These are phyloP conservation scores for Ceraclea dissimilis DNA, from an alignment of 2,888 invertebrate genomes.

Conservation along the genomic window DNA sequence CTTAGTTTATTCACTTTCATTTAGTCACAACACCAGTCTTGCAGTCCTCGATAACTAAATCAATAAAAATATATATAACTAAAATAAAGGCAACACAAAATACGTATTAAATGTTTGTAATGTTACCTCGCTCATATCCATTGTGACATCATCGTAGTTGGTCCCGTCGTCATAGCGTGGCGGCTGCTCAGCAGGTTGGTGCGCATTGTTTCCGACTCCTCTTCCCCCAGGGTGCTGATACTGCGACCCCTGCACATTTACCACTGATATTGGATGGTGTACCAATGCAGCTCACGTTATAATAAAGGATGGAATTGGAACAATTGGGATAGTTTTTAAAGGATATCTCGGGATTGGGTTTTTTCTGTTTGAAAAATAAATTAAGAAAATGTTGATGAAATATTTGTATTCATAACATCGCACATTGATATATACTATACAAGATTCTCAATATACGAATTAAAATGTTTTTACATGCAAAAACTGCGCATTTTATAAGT, in stretches of 20 bases:
- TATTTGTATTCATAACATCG: too few species aligned
- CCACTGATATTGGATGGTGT: constrained; percentile 20
- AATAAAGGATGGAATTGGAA: constrained; percentile 13
- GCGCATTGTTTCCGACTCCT: neutral
- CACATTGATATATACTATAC: too few species aligned
- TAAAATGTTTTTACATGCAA: too few species aligned
- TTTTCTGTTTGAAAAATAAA: too few species aligned
- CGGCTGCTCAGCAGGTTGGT: constrained; percentile 30
- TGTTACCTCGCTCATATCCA: constrained; percentile 69
- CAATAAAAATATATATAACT: too few species aligned
- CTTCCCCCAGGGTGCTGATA: neutral
- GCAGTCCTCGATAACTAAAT: too few species aligned
- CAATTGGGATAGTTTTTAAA: constrained; percentile 10
- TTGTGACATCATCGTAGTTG: constrained; percentile 69
- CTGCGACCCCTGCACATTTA: constrained; percentile 18
- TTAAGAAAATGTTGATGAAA: neutral
- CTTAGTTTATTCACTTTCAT: too few species aligned
- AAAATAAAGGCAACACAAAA: too few species aligned
- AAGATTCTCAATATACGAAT: too few species aligned
- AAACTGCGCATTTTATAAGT: too few species aligned
- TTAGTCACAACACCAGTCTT: too few species aligned
- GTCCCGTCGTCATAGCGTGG: constrained; percentile 49
- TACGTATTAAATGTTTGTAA: too few species aligned
- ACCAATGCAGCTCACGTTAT: constrained; percentile 9
- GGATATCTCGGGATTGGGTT: neutral